A percentile compares a stretch with the other conserved stretches of the same genome.
Evolutionary conservation across 1,140 invertebrate genomes (phyloP).

Genomic region (Brachionus calyciflorus): DNA sequence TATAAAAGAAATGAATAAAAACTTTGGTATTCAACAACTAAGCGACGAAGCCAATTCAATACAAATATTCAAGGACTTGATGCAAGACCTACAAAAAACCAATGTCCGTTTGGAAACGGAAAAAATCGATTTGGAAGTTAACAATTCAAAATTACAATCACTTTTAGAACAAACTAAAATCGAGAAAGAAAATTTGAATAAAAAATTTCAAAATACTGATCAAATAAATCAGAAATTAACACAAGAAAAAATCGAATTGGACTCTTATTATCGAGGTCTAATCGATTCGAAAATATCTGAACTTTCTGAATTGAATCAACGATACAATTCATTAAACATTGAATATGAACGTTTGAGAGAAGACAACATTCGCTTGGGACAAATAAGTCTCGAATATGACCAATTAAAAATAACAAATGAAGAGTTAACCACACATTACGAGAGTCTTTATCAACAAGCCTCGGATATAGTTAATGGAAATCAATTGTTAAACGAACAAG

Average conservation of each 20-base stretch:
- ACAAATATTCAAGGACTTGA: slow-evolving; percentile 38
- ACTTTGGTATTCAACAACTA: slow-evolving; percentile 41
- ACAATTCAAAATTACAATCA: background rate
- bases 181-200: slow-evolving; percentile 44
- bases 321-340: background rate
- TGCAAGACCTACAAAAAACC: slow-evolving; percentile 44
- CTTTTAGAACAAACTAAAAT: slow-evolving; percentile 16
- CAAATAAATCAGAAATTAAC: background rate
- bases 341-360: slow-evolving; percentile 4
- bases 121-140: slow-evolving; percentile 36
- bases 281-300: background rate
- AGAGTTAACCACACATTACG: slow-evolving; percentile 11
- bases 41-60: slow-evolving; percentile 37
- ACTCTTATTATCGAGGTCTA: background rate
- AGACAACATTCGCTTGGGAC: slow-evolving; percentile 13
- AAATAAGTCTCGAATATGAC: slow-evolving; percentile 34
- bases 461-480: slow-evolving; percentile 42
- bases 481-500: slow-evolving; percentile 34
- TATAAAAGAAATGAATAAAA: slow-evolving; percentile 45
- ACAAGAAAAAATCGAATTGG: slow-evolving; percentile 13
- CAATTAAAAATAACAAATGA: slow-evolving; percentile 10
- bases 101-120: slow-evolving; percentile 38
- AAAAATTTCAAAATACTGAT: slow-evolving; percentile 23
- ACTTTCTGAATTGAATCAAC: background rate
- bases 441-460: slow-evolving; percentile 20